Percentiles rank a stretch among this genome's conserved stretches.
Conservation (phyloP, 2,797 vertebrate species). For the Chelonia mydas region DNA sequence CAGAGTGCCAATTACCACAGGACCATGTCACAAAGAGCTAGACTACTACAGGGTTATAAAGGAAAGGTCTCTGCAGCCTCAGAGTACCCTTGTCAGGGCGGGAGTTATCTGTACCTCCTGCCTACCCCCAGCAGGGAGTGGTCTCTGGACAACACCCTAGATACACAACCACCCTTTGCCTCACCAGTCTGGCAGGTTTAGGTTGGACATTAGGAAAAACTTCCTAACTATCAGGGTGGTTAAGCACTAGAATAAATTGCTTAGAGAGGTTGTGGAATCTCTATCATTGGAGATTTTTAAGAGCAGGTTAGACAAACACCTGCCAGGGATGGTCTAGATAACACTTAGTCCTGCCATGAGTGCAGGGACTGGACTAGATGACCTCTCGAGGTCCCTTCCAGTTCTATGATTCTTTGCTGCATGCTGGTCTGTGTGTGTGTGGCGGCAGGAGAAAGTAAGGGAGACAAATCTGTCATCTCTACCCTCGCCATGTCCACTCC, state of each 20-base stretch:
- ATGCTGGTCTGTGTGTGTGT: background rate
- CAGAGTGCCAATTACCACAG: rapidly evolving
- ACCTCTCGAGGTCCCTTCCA: too few relatives aligned
- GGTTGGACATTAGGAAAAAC: too few relatives aligned
- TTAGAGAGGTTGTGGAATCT: too few relatives aligned
- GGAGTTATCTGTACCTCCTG: background rate
- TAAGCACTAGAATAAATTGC: too few relatives aligned
- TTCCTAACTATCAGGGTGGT: too few relatives aligned
- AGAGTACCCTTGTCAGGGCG: background rate
- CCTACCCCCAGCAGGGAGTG: background rate
- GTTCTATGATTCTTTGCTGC: background rate
- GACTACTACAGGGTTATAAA: background rate
- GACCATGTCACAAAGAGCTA: background rate
- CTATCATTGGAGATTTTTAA: too few relatives aligned
- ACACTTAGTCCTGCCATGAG: too few relatives aligned
- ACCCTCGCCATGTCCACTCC: background rate
- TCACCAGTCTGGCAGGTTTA: background rate
- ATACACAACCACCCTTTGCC: background rate
- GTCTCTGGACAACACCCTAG: background rate
- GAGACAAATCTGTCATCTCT: background rate
- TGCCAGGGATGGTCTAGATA: too few relatives aligned
- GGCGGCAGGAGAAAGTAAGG: background rate
- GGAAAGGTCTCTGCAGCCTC: background rate
- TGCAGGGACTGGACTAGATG: too few relatives aligned
- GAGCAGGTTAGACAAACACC: too few relatives aligned